Base-by-base conservation (phyloP, 2,888 invertebrate genomes). In the Hirtodrosophila duncani region DNA sequence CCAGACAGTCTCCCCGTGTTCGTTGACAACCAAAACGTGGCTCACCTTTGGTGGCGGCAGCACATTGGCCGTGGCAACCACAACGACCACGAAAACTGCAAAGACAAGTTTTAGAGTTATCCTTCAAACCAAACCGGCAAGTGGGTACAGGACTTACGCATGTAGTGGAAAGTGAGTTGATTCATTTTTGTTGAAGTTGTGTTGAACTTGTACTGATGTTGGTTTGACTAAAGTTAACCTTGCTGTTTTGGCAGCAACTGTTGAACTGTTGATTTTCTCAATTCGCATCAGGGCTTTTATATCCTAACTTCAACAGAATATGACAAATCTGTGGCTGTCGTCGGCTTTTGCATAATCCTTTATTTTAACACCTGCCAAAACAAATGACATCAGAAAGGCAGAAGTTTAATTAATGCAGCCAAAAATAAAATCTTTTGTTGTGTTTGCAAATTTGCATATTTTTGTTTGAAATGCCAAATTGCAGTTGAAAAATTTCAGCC, bases 301-400 rank as follows among this genome's bases (percentile, higher is more conserved):
- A 72, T 52, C 37, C 37, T 23, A 30, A 27, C 46, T 46, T 34
- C 30, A 21, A 13, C 24, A 36, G 5, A 23, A 29, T 26, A 36
- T 42, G 26, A 20, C 44, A 27, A 53, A 21, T n/a, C 8, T 7
- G 21, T 5, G 7, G 9, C 9, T 24, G 24, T 20, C 9, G 27
- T 8, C 20, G 38, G n/a, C 14, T 24, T 20, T 29, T 29, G 34
- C 18, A 65, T 63, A 75, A 71, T 75, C 71, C 62, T 56, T 69
- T 69, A 64, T 55, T 63, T 69, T 56, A 69, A 67, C 72, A 72
- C 72, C 75, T 71, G 75, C 30, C 69, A 64, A 56, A 51, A 51
- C n/a, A n/a, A n/a, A n/a, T n/a, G n/a, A n/a, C n/a, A n/a, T n/a
- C n/a, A n/a, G n/a, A n/a, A n/a, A n/a, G n/a, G n/a, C n/a, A n/a